These are phyloP conservation scores for Macquaria ambigua DNA, from an alignment of 2,113 vertebrate genomes.

Conservation along the genomic window DNA sequence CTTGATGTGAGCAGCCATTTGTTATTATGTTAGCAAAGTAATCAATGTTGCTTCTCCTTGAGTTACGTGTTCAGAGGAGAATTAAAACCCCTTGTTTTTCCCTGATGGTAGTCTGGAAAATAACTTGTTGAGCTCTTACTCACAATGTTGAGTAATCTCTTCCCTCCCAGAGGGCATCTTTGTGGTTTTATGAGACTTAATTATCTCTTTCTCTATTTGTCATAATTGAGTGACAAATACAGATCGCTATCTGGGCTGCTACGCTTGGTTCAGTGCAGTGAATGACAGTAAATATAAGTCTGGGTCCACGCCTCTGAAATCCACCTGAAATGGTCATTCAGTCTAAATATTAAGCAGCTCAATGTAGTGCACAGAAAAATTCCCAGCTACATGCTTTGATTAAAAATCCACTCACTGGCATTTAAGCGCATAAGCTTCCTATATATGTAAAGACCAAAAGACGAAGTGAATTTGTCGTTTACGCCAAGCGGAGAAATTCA, in stretches of 20 bases:
- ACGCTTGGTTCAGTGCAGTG: neutral
- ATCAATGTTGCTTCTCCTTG: neutral
- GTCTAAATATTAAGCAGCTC: neutral
- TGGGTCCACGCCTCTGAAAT: neutral
- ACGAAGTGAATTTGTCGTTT: neutral
- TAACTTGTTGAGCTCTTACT: constrained; percentile 17
- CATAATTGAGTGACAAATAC: neutral
- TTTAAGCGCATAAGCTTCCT: neutral
- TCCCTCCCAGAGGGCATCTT: neutral
- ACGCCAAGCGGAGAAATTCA: neutral
- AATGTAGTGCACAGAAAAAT: neutral
- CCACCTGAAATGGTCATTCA: neutral
- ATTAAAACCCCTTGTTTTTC: neutral
- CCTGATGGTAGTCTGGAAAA: constrained; percentile 6
- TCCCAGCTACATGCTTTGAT: neutral
- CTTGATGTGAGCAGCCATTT: neutral
- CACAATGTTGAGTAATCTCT: constrained; percentile 29
- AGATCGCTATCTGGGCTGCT: neutral
- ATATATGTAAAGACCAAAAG: neutral
- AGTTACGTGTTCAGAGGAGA: neutral
- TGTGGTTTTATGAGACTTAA: constrained; percentile 7
- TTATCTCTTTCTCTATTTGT: neutral
- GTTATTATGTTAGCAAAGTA: neutral
- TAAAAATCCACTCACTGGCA: neutral
- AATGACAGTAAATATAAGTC: neutral